These are phyloP conservation scores for Molothrus aeneus DNA, from an alignment of 2,797 vertebrate species.

Conservation along the genomic window DNA sequence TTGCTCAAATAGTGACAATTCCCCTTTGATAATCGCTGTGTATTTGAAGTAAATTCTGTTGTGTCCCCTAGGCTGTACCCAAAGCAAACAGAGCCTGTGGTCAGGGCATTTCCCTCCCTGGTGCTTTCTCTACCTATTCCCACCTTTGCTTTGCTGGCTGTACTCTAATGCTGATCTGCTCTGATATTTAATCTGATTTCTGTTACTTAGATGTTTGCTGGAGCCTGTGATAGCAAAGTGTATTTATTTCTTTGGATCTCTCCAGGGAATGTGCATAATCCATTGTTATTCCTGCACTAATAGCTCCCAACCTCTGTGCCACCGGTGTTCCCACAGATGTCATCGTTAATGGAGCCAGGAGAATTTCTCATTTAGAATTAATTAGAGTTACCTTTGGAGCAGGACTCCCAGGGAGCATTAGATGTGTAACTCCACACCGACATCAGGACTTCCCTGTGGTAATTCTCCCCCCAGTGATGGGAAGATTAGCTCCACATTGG, in stretches of 20 bases:
- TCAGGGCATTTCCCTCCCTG: background rate
- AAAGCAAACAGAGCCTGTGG: background rate
- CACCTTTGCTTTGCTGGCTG: background rate
- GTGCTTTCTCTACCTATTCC: background rate
- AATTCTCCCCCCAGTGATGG: background rate
- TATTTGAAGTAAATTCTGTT: background rate
- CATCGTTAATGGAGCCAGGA: conserved; percentile 27
- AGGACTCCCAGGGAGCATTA: conserved; percentile 9
- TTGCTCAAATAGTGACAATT: background rate
- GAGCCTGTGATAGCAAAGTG: background rate
- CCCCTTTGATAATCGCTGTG: background rate
- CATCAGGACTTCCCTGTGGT: background rate
- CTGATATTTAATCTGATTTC: conserved; percentile 44
- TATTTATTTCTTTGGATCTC: conserved; percentile 48
- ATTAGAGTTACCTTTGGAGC: conserved; percentile 41
- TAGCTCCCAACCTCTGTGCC: background rate
- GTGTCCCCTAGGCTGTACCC: background rate
- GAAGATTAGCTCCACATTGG: background rate
- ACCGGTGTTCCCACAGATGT: background rate
- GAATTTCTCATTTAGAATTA: conserved; percentile 51
- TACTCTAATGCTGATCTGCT: background rate
- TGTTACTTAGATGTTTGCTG: background rate
- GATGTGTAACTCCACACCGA: background rate
- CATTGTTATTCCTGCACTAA: conserved; percentile 28
- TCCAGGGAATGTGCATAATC: conserved; percentile 6